Evolutionary conservation across 2,797 vertebrate genomes (phyloP).

Genomic region (Rhadinocentrus ornatus): DNA sequence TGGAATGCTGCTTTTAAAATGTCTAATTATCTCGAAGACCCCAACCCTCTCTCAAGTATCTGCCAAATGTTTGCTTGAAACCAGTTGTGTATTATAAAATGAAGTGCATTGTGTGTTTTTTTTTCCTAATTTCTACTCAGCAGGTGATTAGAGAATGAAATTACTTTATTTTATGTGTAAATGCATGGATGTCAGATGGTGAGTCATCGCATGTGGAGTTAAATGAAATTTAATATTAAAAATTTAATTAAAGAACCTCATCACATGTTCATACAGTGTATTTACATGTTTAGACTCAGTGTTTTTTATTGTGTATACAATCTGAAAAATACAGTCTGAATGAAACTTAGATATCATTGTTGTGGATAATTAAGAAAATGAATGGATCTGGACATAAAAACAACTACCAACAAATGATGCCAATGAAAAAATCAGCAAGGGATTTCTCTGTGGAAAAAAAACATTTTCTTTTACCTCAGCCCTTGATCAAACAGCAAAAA

Average conservation of each 20-base stretch:
- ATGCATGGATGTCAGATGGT: neutral
- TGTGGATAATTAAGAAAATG: neutral
- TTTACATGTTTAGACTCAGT: conserved; percentile 14
- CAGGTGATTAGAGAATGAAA: neutral
- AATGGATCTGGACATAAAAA: neutral
- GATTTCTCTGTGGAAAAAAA: neutral
- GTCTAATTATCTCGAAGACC: neutral
- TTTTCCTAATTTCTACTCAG: neutral
- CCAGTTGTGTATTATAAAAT: neutral
- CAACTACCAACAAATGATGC: conserved; percentile 9
- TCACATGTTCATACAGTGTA: neutral
- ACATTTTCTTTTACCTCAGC: conserved; percentile 36
- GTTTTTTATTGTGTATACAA: neutral
- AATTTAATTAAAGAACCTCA: conserved; percentile 10
- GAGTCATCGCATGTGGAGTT: neutral
- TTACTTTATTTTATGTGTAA: neutral
- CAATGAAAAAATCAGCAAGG: conserved; percentile 13
- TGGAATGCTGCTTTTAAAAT: neutral
- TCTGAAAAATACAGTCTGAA: conserved; percentile 10
- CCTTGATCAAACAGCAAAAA: conserved; percentile 39
- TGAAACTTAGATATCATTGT: neutral
- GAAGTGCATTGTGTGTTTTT: neutral
- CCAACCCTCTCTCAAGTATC: neutral
- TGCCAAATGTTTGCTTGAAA: neutral
- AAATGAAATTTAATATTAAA: neutral